A percentile compares a stretch with the other conserved stretches of the same genome.
phyloP scores from a whole-genome alignment of 2,888 invertebrate species.

The Pharmacophagus antenor region DNA sequence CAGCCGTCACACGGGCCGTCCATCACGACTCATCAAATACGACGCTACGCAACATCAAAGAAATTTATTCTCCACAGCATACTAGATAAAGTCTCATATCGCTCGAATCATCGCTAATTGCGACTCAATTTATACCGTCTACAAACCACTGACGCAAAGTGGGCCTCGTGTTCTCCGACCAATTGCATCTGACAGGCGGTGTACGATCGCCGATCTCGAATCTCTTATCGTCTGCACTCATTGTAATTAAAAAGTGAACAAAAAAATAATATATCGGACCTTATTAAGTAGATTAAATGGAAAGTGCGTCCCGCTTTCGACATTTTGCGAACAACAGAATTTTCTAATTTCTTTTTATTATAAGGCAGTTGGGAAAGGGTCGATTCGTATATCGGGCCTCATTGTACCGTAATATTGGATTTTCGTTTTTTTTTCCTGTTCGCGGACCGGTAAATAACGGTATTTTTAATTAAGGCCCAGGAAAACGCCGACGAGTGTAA shows the following conservation, averaged over 20 bases:
- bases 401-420: slow-evolving; percentile 21
- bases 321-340: slow-evolving; percentile 17
- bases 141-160: slow-evolving; percentile 15
- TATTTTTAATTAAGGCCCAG: slow-evolving; percentile 28
- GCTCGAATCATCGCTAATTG: slow-evolving; percentile 21
- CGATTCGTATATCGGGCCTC: slow-evolving; percentile 17
- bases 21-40: slow-evolving; percentile 13
- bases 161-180: slow-evolving; percentile 13
- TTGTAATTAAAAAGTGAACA: slow-evolving; percentile 19
- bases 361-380: slow-evolving; percentile 22
- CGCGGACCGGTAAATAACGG: slow-evolving; percentile 21
- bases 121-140: slow-evolving; percentile 20
- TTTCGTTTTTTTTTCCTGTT: slow-evolving; percentile 20
- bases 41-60: slow-evolving; percentile 18
- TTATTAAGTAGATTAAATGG: slow-evolving; percentile 28
- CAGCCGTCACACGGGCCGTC: slow-evolving; percentile 2
- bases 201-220: slow-evolving; percentile 14
- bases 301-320: slow-evolving; percentile 18
- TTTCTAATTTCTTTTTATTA: slow-evolving; percentile 20
- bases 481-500: slow-evolving; percentile 2
- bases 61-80: slow-evolving; percentile 19
- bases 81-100: slow-evolving; percentile 20
- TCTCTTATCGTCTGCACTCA: slow-evolving; percentile 15
- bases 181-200: slow-evolving; percentile 25
- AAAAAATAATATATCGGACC: slow-evolving; percentile 12